These are phyloP conservation scores for Sylvilagus floridanus DNA, from an alignment of 2,797 vertebrate species.

Conservation along the genomic window DNA sequence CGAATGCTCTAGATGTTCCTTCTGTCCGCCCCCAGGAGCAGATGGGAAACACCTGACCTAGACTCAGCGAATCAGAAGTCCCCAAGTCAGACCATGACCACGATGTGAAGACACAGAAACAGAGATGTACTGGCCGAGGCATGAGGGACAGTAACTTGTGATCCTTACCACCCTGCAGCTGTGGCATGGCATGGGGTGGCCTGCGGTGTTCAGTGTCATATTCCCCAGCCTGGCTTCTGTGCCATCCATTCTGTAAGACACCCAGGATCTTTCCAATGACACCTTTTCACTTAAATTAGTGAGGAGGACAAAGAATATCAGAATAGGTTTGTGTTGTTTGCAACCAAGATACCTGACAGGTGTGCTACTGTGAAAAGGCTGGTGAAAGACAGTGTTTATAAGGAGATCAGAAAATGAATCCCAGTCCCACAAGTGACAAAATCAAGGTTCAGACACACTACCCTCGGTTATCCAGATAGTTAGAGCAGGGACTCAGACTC, in stretches of 20 bases:
- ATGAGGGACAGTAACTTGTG: neutral
- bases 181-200: too few relatives aligned
- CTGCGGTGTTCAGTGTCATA: neutral
- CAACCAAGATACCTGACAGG: neutral
- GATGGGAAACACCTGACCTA: neutral
- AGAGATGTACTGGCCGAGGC: neutral
- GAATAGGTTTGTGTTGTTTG: neutral
- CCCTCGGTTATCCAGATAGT: neutral
- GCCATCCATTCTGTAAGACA: neutral
- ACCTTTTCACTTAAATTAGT: neutral
- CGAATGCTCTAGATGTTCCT: neutral
- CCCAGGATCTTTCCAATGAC: neutral
- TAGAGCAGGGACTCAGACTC: neutral
- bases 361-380: neutral
- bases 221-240: neutral
- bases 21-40: neutral
- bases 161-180: neutral
- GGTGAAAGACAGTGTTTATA: neutral
- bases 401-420: neutral
- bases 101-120: neutral
- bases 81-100: neutral
- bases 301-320: neutral
- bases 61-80: neutral
- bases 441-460: neutral
- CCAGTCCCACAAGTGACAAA: neutral